Evolutionary conservation across 2,113 vertebrate species (phyloP), one percentile per base, ranked within the genome.

Genomic region (Narcine bancroftii): DNA sequence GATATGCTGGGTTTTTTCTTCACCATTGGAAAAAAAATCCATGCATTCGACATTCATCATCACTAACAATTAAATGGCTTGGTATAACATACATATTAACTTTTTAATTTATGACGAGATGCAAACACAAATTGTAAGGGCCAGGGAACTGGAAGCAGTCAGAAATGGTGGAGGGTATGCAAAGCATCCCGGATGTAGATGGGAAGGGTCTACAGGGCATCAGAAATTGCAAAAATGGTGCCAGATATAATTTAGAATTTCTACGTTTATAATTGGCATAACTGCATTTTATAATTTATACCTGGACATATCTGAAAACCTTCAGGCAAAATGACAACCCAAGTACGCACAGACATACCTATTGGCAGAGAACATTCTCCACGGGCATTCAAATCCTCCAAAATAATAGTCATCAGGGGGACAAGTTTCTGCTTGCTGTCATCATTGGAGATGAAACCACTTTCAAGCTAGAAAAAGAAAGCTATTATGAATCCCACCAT

Each of bases 391-490:
- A 99, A 96, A 73, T 99, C 98, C 92, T 99, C 98, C 94, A 99
- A 95, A 93, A 99, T 94, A 92, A 98, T 98, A 17, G 97, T 98
- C 98, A 99, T 99, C 71, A 99, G 99, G 36, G 98, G 97, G 93
- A 99, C 96, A 94, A 99, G 95, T 93, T 99, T 98, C 95, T 99
- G 98, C 92, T 99, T 99, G 94, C 98, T 99, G 93, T 99, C 98
- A 92, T 99, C 98, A 0, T 97, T 99, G 72, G 98, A 99, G 94
- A 99, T 99, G 89, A 99, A 99, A 60, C 98, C 97, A 33, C 97
- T 99, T 94, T 99, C 98, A 93, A 99, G 96, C 98, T 99, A 94
- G 93, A 93, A 94, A 33, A 93, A 79, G 92, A 93, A 36, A 94
- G 33, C 1, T 0, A 0, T 1, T 36, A 87, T 39, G 36, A 33